These are phyloP conservation scores for Triplophysa siluroides DNA, from an alignment of 2,113 vertebrate species.

Conservation along the genomic window DNA sequence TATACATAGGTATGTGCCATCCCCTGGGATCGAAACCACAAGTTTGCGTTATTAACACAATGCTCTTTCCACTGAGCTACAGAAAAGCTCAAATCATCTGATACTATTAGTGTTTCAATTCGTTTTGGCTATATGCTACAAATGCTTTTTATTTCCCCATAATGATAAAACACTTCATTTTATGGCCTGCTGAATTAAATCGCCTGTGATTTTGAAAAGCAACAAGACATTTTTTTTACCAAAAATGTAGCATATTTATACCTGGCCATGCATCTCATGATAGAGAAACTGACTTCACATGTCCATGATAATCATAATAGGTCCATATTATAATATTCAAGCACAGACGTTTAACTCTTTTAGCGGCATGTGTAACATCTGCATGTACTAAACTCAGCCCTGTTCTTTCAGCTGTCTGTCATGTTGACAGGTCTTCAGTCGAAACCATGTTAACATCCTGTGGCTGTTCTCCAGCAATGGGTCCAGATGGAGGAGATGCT, in stretches of 20 bases:
- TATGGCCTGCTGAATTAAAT: slow-evolving; percentile 6
- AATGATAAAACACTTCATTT: slow-evolving; percentile 11
- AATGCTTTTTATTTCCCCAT: slow-evolving; percentile 52
- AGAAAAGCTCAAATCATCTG: too few relatives aligned
- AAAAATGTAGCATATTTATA: too few relatives aligned
- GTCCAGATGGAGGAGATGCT: slow-evolving; percentile 68
- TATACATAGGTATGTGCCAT: too few relatives aligned
- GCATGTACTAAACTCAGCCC: not conserved
- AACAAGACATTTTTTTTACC: not conserved
- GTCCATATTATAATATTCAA: not conserved
- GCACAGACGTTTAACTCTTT: not conserved
- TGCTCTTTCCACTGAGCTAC: too few relatives aligned
- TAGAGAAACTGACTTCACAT: too few relatives aligned
- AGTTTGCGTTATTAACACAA: too few relatives aligned
- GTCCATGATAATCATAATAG: not conserved
- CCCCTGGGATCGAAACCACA: too few relatives aligned
- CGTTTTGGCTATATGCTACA: slow-evolving; percentile 33
- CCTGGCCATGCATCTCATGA: too few relatives aligned
- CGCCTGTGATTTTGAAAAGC: not conserved
- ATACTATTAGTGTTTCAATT: not conserved
- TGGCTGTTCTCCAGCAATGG: slow-evolving; percentile 64
- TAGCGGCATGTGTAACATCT: not conserved
- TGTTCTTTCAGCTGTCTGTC: slow-evolving; percentile 67
- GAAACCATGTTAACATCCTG: slow-evolving; percentile 60
- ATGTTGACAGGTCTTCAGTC: slow-evolving; percentile 65